phyloP scores from a whole-genome alignment of 2,797 vertebrate genomes.

The Brotula barbata region DNA sequence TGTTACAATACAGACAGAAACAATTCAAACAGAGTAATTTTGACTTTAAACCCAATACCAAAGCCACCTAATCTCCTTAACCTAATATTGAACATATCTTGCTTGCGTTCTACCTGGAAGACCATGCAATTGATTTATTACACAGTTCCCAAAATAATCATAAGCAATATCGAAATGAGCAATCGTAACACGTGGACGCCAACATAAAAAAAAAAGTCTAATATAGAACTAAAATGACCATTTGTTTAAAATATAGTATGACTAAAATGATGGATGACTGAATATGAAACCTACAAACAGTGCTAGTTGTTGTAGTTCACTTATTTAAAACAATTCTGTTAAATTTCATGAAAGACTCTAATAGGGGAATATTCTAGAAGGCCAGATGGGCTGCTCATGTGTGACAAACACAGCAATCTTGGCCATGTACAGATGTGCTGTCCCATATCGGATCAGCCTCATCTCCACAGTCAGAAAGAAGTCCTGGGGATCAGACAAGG shows the following conservation, averaged over 20 bases:
- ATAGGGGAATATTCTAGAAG: conserved; percentile 23
- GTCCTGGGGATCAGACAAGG: conserved; percentile 81
- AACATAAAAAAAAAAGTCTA: too few relatives aligned
- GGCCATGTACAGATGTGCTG: conserved; percentile 84
- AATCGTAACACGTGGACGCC: too few relatives aligned
- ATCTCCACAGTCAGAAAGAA: conserved; percentile 88
- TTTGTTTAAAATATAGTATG: not conserved
- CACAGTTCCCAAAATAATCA: too few relatives aligned
- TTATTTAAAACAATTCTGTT: not conserved
- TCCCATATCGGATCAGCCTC: conserved; percentile 84
- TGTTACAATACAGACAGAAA: too few relatives aligned
- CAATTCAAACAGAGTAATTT: too few relatives aligned
- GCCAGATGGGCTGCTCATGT: conserved; percentile 65
- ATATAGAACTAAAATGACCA: too few relatives aligned
- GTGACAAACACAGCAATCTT: conserved; percentile 89
- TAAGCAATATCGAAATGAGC: too few relatives aligned
- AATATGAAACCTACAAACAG: conserved; percentile 5
- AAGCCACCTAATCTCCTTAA: too few relatives aligned
- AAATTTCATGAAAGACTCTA: conserved; percentile 11
- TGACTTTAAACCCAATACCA: too few relatives aligned
- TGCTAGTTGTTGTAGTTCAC: not conserved
- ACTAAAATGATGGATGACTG: conserved; percentile 12
- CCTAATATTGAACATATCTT: too few relatives aligned
- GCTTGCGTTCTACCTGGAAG: too few relatives aligned
- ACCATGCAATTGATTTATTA: too few relatives aligned